phyloP scores from a whole-genome alignment of 1,140 invertebrate genomes.

The Drosophila baimaii region DNA sequence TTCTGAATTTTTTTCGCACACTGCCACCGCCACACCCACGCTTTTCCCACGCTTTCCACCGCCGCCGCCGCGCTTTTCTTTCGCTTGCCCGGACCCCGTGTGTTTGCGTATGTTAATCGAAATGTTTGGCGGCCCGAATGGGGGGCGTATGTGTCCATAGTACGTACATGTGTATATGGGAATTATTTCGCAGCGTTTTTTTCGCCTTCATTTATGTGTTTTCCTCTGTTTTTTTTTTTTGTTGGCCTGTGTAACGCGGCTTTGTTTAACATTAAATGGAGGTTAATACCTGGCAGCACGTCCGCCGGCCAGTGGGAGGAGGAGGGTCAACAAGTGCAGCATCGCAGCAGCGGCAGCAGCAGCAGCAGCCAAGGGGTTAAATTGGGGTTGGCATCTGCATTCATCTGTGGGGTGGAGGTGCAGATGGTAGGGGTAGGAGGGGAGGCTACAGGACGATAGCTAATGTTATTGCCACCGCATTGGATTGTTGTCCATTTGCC shows the following conservation, averaged over 20 bases:
- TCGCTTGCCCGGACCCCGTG: conserved; percentile 7
- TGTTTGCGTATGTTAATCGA: conserved; percentile 79
- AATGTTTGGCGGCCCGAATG: conserved; percentile 69
- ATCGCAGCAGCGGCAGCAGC: too few species aligned
- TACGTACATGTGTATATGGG: conserved; percentile 13
- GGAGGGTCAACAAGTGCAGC: conserved; percentile 61
- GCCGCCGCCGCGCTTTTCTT: conserved; percentile 8
- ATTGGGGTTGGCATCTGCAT: conserved; percentile 13
- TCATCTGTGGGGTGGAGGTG: too few species aligned
- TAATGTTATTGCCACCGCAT: conserved; percentile 80
- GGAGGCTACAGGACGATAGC: conserved; percentile 11
- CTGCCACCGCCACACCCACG: conserved; percentile 19
- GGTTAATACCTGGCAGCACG: conserved; percentile 83
- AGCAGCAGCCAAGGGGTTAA: conserved; percentile 33
- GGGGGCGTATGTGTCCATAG: conserved; percentile 41
- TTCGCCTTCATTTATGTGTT: conserved; percentile 5
- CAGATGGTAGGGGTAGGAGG: neutral
- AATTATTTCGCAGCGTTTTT: conserved; percentile 34
- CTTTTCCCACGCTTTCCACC: conserved; percentile 13
- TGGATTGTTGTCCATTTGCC: conserved; percentile 67
- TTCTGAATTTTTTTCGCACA: conserved; percentile 10
- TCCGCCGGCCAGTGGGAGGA: conserved; percentile 33
- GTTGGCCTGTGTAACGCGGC: conserved; percentile 68
- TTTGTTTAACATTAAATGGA: conserved; percentile 83
- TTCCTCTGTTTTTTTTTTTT: conserved; percentile 1